A percentile compares a stretch with the other conserved stretches of the same genome.
Conservation (phyloP, 2,888 invertebrate genomes). For the Chrysodeixis includens region DNA sequence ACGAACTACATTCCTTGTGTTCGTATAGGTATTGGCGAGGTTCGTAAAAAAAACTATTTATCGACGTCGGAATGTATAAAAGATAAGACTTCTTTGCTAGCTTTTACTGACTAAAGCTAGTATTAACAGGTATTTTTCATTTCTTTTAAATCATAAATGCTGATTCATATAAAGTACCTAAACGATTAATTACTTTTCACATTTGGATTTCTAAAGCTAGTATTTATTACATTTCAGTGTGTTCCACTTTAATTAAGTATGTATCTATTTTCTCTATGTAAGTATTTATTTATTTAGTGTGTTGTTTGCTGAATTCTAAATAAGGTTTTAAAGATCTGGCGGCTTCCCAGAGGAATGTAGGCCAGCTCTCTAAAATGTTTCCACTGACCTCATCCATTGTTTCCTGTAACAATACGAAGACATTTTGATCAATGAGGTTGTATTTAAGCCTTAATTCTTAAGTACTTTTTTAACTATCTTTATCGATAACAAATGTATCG, state of each 20-base stretch:
- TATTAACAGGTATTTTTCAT: conserved; percentile 55
- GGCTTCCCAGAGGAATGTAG: conserved; percentile 40
- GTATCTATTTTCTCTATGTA: conserved; percentile 22
- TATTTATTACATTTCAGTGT: too few relatives aligned
- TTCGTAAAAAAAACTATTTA: conserved; percentile 31
- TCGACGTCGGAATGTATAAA: conserved; percentile 19
- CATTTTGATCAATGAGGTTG: conserved; percentile 45
- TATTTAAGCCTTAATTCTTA: conserved; percentile 16
- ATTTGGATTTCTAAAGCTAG: conserved; percentile 49
- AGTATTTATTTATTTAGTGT: conserved; percentile 40
- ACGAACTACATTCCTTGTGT: conserved; percentile 25
- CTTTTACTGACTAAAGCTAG: too few relatives aligned
- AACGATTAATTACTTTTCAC: conserved; percentile 56
- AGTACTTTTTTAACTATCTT: conserved; percentile 1
- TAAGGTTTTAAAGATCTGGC: conserved; percentile 41
- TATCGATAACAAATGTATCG: too few relatives aligned
- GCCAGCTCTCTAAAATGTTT: conserved; percentile 49
- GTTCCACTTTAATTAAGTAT: not conserved
- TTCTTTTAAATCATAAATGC: not conserved
- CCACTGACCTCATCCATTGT: conserved; percentile 48
- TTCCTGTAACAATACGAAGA: conserved; percentile 40
- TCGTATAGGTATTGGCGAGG: conserved; percentile 5
- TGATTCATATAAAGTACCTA: conserved; percentile 56
- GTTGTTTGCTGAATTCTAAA: conserved; percentile 31
- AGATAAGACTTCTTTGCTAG: conserved; percentile 57